Evolutionary conservation across 2,888 invertebrate species (phyloP).

Genomic region (Agriopis aurantiaria): DNA sequence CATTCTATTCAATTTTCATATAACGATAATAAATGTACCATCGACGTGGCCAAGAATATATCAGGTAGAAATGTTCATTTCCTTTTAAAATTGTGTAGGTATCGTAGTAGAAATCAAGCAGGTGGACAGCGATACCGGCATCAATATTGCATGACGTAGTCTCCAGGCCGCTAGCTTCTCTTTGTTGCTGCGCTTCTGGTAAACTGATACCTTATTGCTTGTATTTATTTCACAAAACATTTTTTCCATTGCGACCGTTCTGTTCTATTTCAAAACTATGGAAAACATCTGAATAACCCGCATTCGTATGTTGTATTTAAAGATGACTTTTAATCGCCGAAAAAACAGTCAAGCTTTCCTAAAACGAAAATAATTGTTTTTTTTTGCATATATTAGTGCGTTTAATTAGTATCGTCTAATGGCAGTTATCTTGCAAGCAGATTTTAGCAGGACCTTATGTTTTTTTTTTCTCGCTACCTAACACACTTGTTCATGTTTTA

Average conservation of each 20-base stretch:
- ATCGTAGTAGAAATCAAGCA: neutral
- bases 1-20: constrained; percentile 30
- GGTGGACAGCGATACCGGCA: constrained; percentile 39
- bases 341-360: too few relatives aligned
- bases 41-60: neutral
- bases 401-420: too few relatives aligned
- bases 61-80: neutral
- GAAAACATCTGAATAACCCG: neutral
- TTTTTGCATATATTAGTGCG: too few relatives aligned
- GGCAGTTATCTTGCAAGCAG: too few relatives aligned
- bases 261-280: neutral
- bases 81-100: constrained; percentile 7
- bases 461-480: too few relatives aligned
- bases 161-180: constrained; percentile 48
- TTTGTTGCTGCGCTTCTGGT: constrained; percentile 58
- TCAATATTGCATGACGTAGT: constrained; percentile 62
- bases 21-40: constrained; percentile 29
- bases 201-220: constrained; percentile 49
- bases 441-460: too few relatives aligned
- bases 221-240: constrained; percentile 42
- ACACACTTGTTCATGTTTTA: too few relatives aligned
- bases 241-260: neutral
- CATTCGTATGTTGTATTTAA: neutral
- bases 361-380: too few relatives aligned
- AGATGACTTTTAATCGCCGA: too few relatives aligned